Conservation (phyloP, 2,888 invertebrate genomes). For the Mesoligia furuncula region DNA sequence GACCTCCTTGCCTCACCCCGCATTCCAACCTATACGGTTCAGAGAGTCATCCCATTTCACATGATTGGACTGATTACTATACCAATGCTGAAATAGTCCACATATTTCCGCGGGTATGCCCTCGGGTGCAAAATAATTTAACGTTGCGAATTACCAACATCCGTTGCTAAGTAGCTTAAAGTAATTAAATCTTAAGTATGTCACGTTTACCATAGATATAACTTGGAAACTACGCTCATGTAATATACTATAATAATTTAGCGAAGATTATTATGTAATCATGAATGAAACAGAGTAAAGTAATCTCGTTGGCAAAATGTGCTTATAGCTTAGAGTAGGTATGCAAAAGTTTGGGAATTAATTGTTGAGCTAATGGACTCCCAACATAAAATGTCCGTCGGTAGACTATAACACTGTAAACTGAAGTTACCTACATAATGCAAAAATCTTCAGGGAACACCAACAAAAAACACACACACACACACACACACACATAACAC, state of each 20-base stretch:
- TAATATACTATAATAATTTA: neutral
- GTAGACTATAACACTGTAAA: neutral
- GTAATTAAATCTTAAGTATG: conserved; percentile 14
- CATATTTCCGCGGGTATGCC: too few relatives aligned
- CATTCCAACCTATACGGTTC: too few relatives aligned
- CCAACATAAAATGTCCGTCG: neutral
- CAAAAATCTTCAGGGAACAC: neutral
- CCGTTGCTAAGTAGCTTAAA: neutral
- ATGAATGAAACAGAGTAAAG: neutral
- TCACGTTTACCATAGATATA: neutral
- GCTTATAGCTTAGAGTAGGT: neutral
- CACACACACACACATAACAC: neutral
- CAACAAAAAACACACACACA: too few relatives aligned
- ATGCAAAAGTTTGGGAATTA: neutral
- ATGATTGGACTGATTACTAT: too few relatives aligned
- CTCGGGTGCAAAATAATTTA: neutral
- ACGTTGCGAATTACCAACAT: neutral
- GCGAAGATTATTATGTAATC: neutral
- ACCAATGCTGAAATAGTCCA: too few relatives aligned
- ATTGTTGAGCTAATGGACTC: neutral
- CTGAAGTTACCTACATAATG: too few relatives aligned
- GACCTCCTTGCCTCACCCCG: too few relatives aligned
- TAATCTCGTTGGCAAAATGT: neutral
- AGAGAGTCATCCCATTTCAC: too few relatives aligned
- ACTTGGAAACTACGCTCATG: neutral